phyloP scores from a whole-genome alignment of 2,797 vertebrate genomes.

The Leptodactylus fallax region DNA sequence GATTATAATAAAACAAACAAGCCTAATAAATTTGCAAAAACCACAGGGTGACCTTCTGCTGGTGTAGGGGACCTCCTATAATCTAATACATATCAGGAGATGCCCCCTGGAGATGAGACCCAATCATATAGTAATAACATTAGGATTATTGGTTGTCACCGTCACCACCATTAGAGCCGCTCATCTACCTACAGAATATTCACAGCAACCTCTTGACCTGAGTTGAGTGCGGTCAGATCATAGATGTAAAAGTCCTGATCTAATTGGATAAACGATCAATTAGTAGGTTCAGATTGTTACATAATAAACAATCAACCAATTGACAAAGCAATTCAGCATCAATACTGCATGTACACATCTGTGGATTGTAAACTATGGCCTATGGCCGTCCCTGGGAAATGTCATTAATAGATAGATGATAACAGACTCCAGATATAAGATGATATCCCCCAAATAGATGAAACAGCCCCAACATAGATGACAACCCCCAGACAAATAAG shows the following conservation, averaged over 20 bases:
- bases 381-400: too few relatives aligned
- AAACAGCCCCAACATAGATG: too few relatives aligned
- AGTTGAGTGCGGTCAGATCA: too few relatives aligned
- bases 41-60: too few relatives aligned
- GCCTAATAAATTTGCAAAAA: too few relatives aligned
- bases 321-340: too few relatives aligned
- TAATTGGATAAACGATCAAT: background rate
- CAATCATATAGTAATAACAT: conserved; percentile 49
- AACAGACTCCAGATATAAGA: too few relatives aligned
- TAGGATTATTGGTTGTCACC: conserved; percentile 31
- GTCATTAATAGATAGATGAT: too few relatives aligned
- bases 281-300: background rate
- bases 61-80: background rate
- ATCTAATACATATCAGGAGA: background rate
- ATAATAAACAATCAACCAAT: background rate
- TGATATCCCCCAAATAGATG: too few relatives aligned
- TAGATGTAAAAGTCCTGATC: background rate
- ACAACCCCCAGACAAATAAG: too few relatives aligned
- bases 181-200: conserved; percentile 13
- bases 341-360: too few relatives aligned
- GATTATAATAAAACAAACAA: background rate
- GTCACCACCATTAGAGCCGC: background rate
- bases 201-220: conserved; percentile 13
- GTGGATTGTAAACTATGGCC: too few relatives aligned
- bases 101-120: conserved; percentile 7